Evolutionary conservation across 2,113 vertebrate species (phyloP), one percentile per base, ranked within the genome.

Genomic region (Datnioides undecimradiatus): DNA sequence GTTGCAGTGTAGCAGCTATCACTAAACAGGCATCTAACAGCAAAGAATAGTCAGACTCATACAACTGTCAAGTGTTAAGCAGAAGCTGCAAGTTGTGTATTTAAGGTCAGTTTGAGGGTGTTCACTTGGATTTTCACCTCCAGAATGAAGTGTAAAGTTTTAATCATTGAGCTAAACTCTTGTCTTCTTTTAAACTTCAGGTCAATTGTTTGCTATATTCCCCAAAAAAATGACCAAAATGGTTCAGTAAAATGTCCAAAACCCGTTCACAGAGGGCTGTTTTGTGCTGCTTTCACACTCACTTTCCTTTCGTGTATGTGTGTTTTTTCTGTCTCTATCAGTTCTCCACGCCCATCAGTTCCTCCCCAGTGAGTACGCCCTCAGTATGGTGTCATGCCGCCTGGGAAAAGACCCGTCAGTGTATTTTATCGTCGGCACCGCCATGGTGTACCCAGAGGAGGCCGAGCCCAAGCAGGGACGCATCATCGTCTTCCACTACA

Each of bases 391-490:
- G 60, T 99, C 98, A 41, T 99, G 97, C 90, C 97, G 96, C 59
- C 88, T 99, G 68, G 97, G 98, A 75, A 97, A 97, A 89, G 98
- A 99, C 84, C 96, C 96, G 0, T 97, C 96, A 21, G 97, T 98
- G 0, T 99, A 99, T 84, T 99, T 99, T 79, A 94, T 99, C 0
- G 97, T 99, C 49, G 98, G 98, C 80, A 99, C 98, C 0, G 98
- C 98, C 76, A 99, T 99, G 98, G 98, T 99, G 9, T 99, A 99
- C 86, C 98, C 98, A 0, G 98, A 99, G 89, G 98, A 99, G 94
- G 97, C 98, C 0, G 98, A 99, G 88, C 98, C 98, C 80, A 99
- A 99, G 76, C 98, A 99, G 87, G 98, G 98, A 2, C 97, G 98
- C 17, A 99, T 99, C 6, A 96, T 99, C 0, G 97, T 99, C 89